A percentile compares a stretch with the other conserved stretches of the same genome.
phyloP scores from a whole-genome alignment of 2,113 vertebrate genomes.

The Alethe castanea region DNA sequence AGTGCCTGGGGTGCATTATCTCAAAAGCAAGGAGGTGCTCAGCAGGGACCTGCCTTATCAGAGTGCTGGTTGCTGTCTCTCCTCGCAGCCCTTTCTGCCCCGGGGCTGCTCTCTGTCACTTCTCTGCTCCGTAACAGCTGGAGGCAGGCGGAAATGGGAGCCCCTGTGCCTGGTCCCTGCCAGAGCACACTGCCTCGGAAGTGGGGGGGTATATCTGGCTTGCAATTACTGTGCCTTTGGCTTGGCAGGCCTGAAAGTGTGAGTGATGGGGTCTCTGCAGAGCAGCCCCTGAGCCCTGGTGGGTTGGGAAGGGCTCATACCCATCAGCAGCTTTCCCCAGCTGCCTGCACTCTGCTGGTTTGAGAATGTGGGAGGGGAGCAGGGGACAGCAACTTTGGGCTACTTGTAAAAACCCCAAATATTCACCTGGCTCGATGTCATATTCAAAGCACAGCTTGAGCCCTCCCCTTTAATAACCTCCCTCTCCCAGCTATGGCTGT shows the following conservation, averaged over 20 bases:
- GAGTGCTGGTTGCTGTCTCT: slow-evolving; percentile 66
- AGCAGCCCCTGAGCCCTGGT: background rate
- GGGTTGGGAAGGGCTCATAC: background rate
- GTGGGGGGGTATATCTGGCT: background rate
- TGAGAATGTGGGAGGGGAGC: background rate
- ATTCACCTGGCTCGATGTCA: background rate
- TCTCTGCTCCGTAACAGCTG: slow-evolving; percentile 9
- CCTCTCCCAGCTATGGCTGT: background rate
- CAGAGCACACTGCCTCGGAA: background rate
- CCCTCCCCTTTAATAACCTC: background rate
- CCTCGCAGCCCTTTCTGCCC: slow-evolving; percentile 39
- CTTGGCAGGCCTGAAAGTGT: slow-evolving; percentile 50
- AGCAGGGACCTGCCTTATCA: slow-evolving; percentile 69
- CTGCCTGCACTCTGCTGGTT: background rate
- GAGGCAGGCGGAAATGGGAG: slow-evolving; percentile 58
- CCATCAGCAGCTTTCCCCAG: background rate
- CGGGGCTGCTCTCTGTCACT: slow-evolving; percentile 55
- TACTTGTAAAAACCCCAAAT: background rate
- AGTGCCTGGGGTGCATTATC: slow-evolving; percentile 42
- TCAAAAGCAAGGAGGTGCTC: slow-evolving; percentile 59
- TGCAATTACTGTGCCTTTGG: slow-evolving; percentile 33
- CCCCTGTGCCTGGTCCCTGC: slow-evolving; percentile 29
- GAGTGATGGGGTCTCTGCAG: slow-evolving; percentile 40
- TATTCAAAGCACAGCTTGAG: background rate
- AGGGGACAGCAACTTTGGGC: background rate